Percentiles rank a stretch among this genome's conserved stretches.
Evolutionary conservation across 2,888 invertebrate genomes (phyloP).

Genomic region (Hyppa rectilinea): DNA sequence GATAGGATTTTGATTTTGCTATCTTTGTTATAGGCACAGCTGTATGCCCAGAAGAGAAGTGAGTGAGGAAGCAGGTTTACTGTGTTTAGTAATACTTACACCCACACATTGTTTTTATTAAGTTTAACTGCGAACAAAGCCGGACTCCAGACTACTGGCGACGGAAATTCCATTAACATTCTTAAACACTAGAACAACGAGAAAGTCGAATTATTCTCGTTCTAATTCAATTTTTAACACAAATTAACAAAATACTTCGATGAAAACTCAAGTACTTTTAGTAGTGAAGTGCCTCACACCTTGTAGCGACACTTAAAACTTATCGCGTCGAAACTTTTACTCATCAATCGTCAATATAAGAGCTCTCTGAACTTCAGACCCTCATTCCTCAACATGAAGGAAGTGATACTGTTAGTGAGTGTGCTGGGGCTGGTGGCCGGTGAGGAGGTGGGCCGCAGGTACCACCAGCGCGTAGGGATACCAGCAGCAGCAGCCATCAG

Average conservation of each 20-base stretch:
- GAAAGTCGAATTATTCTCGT: background rate
- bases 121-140: background rate
- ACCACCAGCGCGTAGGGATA: constrained; percentile 45
- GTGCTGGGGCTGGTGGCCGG: constrained; percentile 5
- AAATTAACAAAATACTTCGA: background rate
- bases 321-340: constrained; percentile 19
- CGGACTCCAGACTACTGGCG: background rate
- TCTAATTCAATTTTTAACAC: background rate
- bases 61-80: no score
- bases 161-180: background rate
- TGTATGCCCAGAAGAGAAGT: background rate
- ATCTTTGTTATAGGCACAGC: no score
- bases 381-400: constrained; percentile 31
- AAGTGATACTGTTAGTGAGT: constrained; percentile 13
- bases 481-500: constrained; percentile 36
- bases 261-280: background rate
- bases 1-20: no score
- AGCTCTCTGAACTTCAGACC: background rate
- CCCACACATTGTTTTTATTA: background rate
- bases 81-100: no score
- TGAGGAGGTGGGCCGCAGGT: constrained; percentile 30
- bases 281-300: constrained; percentile 15
- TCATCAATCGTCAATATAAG: constrained; percentile 5
- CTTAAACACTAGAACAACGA: background rate
- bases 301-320: background rate